phyloP scores from a whole-genome alignment of 2,113 vertebrate species.

The Ovis canadensis region DNA sequence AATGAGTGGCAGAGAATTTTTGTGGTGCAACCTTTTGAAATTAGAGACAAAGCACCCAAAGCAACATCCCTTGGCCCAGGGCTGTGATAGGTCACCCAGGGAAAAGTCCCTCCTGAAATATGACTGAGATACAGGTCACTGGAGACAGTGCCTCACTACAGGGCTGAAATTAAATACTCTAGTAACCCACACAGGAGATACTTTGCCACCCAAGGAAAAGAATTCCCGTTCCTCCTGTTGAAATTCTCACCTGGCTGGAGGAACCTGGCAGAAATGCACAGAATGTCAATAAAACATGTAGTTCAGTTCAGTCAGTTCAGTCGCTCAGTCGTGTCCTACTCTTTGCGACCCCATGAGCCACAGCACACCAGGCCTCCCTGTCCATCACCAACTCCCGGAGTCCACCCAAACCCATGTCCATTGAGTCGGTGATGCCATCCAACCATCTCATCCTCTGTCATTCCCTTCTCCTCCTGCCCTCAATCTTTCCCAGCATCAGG shows the following conservation, averaged over 20 bases:
- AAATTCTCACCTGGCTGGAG: background rate
- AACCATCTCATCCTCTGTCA: background rate
- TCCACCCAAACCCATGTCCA: background rate
- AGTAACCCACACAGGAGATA: background rate
- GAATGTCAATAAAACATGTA: background rate
- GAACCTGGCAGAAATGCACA: background rate
- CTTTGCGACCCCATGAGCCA: background rate
- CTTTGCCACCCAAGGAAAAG: background rate
- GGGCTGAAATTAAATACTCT: background rate
- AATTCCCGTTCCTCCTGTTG: background rate
- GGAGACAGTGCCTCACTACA: background rate
- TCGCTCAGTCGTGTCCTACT: fast-evolving
- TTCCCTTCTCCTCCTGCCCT: background rate
- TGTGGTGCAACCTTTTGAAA: background rate
- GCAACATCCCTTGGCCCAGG: background rate
- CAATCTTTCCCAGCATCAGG: background rate
- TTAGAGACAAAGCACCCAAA: background rate
- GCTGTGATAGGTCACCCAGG: background rate
- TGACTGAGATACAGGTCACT: background rate
- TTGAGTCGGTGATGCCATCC: background rate
- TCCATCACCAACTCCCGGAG: background rate
- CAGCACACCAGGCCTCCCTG: background rate
- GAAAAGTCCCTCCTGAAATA: background rate
- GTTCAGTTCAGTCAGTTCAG: background rate
- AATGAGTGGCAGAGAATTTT: background rate